phyloP scores from a whole-genome alignment of 2,113 vertebrate species.

The Ardeotis arabs region DNA sequence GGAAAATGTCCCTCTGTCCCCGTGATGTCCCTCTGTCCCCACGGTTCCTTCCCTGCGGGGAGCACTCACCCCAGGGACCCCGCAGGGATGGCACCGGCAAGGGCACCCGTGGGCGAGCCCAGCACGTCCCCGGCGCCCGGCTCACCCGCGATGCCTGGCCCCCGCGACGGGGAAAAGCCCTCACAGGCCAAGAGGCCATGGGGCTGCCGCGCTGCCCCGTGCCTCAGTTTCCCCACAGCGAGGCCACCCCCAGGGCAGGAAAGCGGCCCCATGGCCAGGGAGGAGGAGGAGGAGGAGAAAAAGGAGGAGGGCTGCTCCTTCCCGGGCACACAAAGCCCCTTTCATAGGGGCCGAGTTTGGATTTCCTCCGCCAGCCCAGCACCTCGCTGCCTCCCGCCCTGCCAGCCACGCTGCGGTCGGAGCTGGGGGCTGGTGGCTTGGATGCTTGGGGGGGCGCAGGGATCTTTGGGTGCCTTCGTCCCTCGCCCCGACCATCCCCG shows the following conservation, averaged over 20 bases:
- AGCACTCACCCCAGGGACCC: neutral
- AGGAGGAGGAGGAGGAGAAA: neutral
- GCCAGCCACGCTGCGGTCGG: slow-evolving; percentile 9
- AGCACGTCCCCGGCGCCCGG: neutral
- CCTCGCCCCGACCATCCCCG: neutral
- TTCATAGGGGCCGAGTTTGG: slow-evolving; percentile 52
- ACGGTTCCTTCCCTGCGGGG: neutral
- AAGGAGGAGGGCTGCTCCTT: slow-evolving; percentile 1
- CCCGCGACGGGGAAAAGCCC: neutral
- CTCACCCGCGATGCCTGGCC: rapidly evolving
- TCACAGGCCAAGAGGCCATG: neutral
- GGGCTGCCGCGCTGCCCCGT: neutral
- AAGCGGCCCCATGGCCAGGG: neutral
- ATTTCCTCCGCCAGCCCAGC: slow-evolving; percentile 54
- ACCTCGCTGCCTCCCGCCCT: slow-evolving; percentile 53
- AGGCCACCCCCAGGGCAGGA: neutral
- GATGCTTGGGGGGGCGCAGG: neutral
- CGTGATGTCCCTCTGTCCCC: neutral
- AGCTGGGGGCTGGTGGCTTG: neutral
- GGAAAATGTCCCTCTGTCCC: neutral
- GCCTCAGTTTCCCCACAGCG: neutral
- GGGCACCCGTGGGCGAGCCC: neutral
- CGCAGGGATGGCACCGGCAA: neutral
- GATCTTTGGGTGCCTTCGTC: neutral
- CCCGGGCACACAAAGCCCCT: slow-evolving; percentile 63